Conservation (phyloP, 2,113 vertebrate species). For the Gymnorhina tibicen region DNA sequence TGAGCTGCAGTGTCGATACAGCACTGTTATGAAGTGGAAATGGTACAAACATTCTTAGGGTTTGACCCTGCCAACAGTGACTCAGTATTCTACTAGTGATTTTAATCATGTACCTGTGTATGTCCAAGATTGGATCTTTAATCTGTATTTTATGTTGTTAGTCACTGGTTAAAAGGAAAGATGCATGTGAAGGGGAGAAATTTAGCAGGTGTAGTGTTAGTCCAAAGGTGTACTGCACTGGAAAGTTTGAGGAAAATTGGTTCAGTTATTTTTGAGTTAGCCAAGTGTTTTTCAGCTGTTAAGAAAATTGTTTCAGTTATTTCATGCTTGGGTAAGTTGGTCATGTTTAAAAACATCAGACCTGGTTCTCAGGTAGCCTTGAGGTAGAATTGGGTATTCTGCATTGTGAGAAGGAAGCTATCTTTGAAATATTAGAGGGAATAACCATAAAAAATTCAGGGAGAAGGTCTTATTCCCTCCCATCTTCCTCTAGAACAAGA, state of each 20-base stretch:
- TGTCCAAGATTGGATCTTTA: neutral
- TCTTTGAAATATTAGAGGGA: neutral
- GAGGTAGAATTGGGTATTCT: conserved; percentile 19
- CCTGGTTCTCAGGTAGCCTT: neutral
- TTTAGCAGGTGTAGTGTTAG: conserved; percentile 7
- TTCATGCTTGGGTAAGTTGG: neutral
- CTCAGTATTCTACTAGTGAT: neutral
- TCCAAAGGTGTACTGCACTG: conserved; percentile 31
- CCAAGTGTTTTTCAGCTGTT: conserved; percentile 65
- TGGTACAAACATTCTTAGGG: neutral
- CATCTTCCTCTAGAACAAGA: neutral
- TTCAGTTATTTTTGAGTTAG: conserved; percentile 63
- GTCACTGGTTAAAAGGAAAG: neutral
- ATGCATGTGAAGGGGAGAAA: neutral
- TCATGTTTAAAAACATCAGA: conserved; percentile 60
- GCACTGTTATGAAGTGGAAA: neutral
- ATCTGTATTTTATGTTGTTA: neutral
- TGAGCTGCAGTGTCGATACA: neutral
- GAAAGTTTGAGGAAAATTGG: conserved; percentile 59
- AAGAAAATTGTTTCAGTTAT: conserved; percentile 69
- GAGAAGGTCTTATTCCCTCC: neutral
- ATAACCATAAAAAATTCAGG: neutral
- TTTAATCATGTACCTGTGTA: neutral
- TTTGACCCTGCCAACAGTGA: neutral
- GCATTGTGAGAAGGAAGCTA: neutral